These are phyloP conservation scores for Zoanthus gigantus DNA, from an alignment of 92 coral and sea anemone genomes.

Conservation along the genomic window DNA sequence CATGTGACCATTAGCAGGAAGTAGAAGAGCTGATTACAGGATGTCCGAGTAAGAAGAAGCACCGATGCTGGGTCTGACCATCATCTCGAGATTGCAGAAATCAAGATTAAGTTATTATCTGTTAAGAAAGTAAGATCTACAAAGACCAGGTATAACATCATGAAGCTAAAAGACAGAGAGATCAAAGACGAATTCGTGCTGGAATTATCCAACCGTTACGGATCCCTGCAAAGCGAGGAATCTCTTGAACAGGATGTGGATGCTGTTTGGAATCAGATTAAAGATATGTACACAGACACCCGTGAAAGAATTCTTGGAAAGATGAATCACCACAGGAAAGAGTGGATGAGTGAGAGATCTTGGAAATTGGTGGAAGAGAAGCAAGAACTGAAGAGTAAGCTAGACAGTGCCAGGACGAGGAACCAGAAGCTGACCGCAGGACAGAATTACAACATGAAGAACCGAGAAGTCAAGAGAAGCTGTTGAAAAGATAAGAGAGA, in stretches of 20 bases:
- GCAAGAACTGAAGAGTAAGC: background rate
- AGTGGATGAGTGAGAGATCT: background rate
- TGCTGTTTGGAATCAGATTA: background rate
- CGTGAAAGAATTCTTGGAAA: background rate
- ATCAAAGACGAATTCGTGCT: too few species aligned
- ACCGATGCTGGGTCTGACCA: background rate
- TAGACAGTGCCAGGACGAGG: background rate
- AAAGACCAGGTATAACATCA: background rate
- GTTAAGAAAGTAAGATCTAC: background rate
- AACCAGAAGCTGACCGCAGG: background rate
- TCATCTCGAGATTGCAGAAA: background rate
- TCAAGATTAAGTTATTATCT: background rate
- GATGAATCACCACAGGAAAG: background rate
- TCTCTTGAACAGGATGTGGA: too few species aligned
- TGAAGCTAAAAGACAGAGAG: background rate
- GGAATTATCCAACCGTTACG: too few species aligned
- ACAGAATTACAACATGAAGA: background rate
- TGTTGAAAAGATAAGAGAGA: background rate
- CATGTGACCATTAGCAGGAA: background rate
- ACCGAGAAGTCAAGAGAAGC: background rate
- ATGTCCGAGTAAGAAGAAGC: background rate
- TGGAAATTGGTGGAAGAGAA: background rate
- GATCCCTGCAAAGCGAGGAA: too few species aligned
- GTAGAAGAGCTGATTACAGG: background rate
- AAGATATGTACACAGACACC: background rate